Evolutionary conservation across 2,113 vertebrate species (phyloP).

Genomic region (Australoheros scitulus): DNA sequence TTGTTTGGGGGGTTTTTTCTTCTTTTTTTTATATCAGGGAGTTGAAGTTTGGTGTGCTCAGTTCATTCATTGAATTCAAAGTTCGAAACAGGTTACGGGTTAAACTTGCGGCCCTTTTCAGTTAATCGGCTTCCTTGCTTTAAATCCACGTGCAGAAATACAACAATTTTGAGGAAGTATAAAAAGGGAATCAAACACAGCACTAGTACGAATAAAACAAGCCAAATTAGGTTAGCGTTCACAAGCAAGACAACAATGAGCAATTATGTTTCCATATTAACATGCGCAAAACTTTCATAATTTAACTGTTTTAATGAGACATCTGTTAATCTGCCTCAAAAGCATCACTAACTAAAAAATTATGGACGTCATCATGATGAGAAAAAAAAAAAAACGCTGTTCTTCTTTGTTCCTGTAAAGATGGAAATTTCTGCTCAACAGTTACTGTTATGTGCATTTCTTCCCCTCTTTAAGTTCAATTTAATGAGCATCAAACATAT

Average conservation of each 20-base stretch:
- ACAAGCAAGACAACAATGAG: neutral
- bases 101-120: neutral
- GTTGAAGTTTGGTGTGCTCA: neutral
- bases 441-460: neutral
- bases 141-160: neutral
- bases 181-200: neutral
- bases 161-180: neutral
- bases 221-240: neutral
- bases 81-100: neutral
- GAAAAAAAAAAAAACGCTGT: neutral
- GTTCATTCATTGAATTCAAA: neutral
- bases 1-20: fast-evolving
- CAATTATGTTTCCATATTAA: neutral
- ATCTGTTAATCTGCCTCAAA: neutral
- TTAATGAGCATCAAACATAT: neutral
- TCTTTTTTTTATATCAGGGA: neutral
- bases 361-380: neutral
- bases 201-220: neutral
- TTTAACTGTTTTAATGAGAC: neutral
- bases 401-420: neutral
- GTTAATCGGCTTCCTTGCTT: neutral
- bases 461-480: constrained; percentile 5
- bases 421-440: neutral
- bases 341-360: neutral
- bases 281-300: neutral